phyloP scores from a whole-genome alignment of 2,113 vertebrate species.

The Chroicocephalus ridibundus region DNA sequence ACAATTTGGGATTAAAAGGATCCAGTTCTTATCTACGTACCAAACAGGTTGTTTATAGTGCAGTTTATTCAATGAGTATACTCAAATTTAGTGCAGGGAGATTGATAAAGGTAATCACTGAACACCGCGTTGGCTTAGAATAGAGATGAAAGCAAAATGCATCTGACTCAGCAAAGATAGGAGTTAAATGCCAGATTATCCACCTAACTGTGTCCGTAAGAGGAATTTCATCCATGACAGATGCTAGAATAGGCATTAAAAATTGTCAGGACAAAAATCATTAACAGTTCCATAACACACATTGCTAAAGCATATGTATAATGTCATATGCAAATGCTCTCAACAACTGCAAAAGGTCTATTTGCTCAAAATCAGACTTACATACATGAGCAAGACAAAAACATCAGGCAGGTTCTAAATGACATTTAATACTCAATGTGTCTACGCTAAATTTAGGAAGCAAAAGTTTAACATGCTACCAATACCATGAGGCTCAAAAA shows the following conservation, averaged over 20 bases:
- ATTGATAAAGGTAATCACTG: slow-evolving; percentile 7
- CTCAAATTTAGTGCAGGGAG: neutral
- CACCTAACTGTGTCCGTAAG: neutral
- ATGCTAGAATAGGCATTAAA: neutral
- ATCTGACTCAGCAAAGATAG: slow-evolving; percentile 5
- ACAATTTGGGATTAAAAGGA: neutral
- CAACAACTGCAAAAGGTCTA: neutral
- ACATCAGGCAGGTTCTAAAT: neutral
- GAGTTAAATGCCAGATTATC: slow-evolving; percentile 27
- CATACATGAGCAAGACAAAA: neutral
- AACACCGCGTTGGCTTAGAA: neutral
- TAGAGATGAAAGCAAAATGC: slow-evolving; percentile 24
- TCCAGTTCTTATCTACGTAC: neutral
- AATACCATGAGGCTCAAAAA: neutral
- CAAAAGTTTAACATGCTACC: neutral
- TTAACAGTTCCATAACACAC: neutral
- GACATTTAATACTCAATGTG: neutral
- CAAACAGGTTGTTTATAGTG: neutral
- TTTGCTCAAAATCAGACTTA: neutral
- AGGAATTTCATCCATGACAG: neutral
- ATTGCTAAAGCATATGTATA: neutral
- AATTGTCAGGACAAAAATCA: neutral
- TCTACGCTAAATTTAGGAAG: neutral
- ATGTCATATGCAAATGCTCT: neutral
- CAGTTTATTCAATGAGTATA: neutral